Percentiles rank a stretch among this genome's conserved stretches.
phyloP scores from a whole-genome alignment of 1,140 invertebrate species.

The Solenopsis fugax region DNA sequence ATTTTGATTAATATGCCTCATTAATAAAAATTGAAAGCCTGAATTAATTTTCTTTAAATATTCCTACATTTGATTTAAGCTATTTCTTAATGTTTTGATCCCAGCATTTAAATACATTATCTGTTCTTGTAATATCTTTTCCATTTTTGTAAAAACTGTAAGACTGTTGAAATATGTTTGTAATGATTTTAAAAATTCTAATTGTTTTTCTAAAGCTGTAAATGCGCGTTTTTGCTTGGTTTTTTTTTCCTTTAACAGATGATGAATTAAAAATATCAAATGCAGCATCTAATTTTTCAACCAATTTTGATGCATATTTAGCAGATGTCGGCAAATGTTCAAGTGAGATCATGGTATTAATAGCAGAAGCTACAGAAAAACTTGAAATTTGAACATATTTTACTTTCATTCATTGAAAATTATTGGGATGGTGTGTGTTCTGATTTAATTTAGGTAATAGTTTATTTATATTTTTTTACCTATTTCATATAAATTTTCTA shows the following conservation, averaged over 20 bases:
- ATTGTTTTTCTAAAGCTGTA: neutral
- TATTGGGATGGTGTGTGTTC: constrained; percentile 2
- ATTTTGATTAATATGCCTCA: too few relatives aligned
- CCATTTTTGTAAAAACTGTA: constrained; percentile 6
- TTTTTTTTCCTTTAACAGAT: neutral
- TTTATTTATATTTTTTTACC: constrained; percentile 22
- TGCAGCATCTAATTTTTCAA: constrained; percentile 12
- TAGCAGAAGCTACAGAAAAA: constrained; percentile 32
- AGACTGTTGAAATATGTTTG: constrained; percentile 19
- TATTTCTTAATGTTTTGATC: too few relatives aligned
- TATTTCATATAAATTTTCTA: constrained; percentile 21
- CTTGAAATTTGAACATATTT: constrained; percentile 18
- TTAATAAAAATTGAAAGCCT: too few relatives aligned
- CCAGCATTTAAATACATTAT: neutral
- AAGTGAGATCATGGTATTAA: neutral
- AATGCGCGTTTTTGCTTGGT: neutral
- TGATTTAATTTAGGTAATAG: constrained; percentile 3
- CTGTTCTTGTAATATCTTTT: constrained; percentile 19
- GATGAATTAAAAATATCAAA: constrained; percentile 39
- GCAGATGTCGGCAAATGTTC: constrained; percentile 7
- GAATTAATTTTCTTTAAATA: too few relatives aligned
- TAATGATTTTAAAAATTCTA: constrained; percentile 7
- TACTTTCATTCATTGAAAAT: neutral
- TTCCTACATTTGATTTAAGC: too few relatives aligned
- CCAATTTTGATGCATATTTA: constrained; percentile 23